Evolutionary conservation across 1,140 invertebrate genomes (phyloP).

Genomic region (Hycleus phaleratus): DNA sequence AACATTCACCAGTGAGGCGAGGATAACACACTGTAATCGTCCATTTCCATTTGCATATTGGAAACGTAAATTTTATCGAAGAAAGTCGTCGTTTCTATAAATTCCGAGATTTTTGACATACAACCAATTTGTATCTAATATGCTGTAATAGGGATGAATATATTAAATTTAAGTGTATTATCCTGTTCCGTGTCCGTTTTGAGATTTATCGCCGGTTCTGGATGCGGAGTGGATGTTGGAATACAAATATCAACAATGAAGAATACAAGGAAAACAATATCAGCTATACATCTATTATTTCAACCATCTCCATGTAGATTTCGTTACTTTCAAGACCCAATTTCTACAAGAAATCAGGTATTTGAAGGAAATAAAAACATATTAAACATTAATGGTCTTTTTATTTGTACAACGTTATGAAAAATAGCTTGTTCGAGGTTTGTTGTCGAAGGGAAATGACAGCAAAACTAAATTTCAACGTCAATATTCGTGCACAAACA

Average conservation of each 20-base stretch:
- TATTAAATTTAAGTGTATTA: neutral
- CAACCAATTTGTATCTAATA: slow-evolving; percentile 1
- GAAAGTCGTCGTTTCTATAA: neutral
- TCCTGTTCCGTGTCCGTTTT: no score
- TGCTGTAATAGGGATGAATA: neutral
- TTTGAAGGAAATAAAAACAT: no score
- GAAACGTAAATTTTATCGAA: neutral
- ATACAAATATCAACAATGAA: no score
- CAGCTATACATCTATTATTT: no score
- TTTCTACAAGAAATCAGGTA: no score
- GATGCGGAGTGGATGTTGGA: no score
- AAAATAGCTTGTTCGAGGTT: neutral
- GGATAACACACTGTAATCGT: neutral
- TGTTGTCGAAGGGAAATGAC: neutral
- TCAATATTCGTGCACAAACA: no score
- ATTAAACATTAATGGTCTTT: no score
- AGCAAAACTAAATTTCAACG: neutral
- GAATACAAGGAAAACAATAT: no score
- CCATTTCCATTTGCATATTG: neutral
- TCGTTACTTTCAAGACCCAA: no score
- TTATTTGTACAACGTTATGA: no score
- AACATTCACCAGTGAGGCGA: neutral
- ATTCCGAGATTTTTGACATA: neutral
- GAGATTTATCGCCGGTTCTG: neutral
- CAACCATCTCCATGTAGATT: no score